Evolutionary conservation across 2,888 invertebrate genomes (phyloP), one percentile per base, ranked within the genome.

Genomic region (Microplitis manilae): DNA sequence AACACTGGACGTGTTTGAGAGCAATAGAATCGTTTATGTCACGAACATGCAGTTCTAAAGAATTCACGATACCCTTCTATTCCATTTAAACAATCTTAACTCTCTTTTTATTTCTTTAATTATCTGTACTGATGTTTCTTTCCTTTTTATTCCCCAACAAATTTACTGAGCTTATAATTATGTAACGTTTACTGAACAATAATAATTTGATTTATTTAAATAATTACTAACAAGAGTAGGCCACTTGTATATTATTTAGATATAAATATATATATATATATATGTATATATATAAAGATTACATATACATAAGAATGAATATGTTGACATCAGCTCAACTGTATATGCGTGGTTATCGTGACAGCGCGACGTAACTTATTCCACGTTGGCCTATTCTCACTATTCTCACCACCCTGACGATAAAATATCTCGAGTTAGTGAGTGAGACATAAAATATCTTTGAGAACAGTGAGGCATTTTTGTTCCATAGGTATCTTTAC

Each of bases 301-400:
- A 50, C 50, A 50, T 50, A 50, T 72, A 75, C 50, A 20, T 62
- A 30, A 17, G 38, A 6, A 8, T 40, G 39, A 62, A 62, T 41
- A 72, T 41, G 20, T 71, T 71, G 71, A 38, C 71, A 50, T 61
- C 61, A 38, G 38, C 38, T 73, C 64, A 65, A 77, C 60, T 78
- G 71, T 80, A 78, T 80, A 30, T 30, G 80, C 79, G 79, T 76
- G 80, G 68, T 79, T 80, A 82, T 77, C 77, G 74, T 77, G 77
- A 82, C 80, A 80, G 79, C 41, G 71, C 70, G 80, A 79, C 80
- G 80, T 81, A 82, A 82, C 79, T 82, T 81, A 81, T 82, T 81
- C 78, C 76, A 79, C 79, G 80, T 79, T 80, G 80, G 79, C 77
- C 81, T 78, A 80, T 82, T 82, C 81, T 78, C 78, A 76, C 73